Evolutionary conservation across 1,140 invertebrate genomes (phyloP), one percentile per base, ranked within the genome.

Genomic region (Adoxophyes honmai): DNA sequence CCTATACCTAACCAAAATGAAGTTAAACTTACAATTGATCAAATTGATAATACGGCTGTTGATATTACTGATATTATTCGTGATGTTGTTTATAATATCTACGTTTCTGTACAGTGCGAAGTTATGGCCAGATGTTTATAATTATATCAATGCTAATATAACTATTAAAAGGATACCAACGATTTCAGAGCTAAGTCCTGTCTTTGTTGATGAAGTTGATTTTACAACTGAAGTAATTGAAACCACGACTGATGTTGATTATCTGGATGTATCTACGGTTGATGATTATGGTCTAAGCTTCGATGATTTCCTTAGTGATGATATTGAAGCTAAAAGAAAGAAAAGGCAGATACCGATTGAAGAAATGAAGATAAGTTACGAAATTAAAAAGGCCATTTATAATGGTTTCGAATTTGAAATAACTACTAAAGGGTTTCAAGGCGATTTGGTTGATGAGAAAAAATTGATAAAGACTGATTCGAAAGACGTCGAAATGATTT

Each of bases 121-220:
- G 54, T 87, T 80, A 58, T 87, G 84, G 84, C 75, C 73, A 0
- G 82, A 87, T 64, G 57, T 87, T 0, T 80, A 86, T 14, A 83
- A 73, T 44, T 88, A 86, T 58, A 66, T 83, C 3, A 80, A 76
- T 34, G 74, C 81, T 0, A 83, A 88, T 64, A 80, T 88, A 33
- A 88, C 82, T 2, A 86, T 88, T 10, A 84, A 72, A 62, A 62
- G 74, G 13, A 88, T 87, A 60, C 76, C 81, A 2, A 86, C 73
- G 4, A 64, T 84, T 64, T 77, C 79, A 4, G 81, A 87, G 68
- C 51, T 84, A 6, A 73, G 80, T 55, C 9, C 71, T 0, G 75
- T 71, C 11, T 52, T 71, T 9, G 48, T 75, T 4, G 66, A 81
- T 54, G 21, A 37, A 42, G 55, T 56, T 4, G 71, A 75, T 8